Evolutionary conservation across 2,113 vertebrate genomes (phyloP).

Genomic region (Collichthys lucidus): DNA sequence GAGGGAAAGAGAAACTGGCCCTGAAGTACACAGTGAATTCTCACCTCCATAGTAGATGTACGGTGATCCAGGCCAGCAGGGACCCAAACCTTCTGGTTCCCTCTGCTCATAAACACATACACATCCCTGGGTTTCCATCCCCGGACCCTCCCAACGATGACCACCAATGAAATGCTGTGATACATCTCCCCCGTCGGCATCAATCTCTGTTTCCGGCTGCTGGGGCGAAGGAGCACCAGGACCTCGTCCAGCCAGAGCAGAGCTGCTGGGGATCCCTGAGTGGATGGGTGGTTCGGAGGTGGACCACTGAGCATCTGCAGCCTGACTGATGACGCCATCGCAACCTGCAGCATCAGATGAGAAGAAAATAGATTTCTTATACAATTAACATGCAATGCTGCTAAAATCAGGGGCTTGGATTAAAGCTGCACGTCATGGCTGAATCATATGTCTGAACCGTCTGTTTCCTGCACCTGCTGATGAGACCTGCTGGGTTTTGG

Average conservation of each 20-base stretch:
- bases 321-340: background rate
- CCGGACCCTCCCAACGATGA: background rate
- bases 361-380: background rate
- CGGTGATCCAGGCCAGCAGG: constrained; percentile 51
- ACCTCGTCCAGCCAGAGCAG: background rate
- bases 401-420: background rate
- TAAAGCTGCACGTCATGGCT: background rate
- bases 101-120: constrained; percentile 25
- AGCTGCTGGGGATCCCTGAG: constrained; percentile 29
- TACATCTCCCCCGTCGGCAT: background rate
- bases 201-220: background rate
- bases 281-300: background rate
- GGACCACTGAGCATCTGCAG: constrained; percentile 31
- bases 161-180: background rate
- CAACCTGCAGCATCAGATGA: constrained; percentile 27
- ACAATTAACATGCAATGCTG: background rate
- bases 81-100: constrained; percentile 7
- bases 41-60: constrained; percentile 46
- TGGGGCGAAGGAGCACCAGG: background rate
- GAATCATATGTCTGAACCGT: constrained; percentile 47
- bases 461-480: constrained; percentile 61
- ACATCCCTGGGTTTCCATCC: constrained; percentile 29
- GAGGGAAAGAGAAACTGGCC: too few relatives aligned
- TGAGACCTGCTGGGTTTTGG: constrained; percentile 58
- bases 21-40: background rate